Conservation (phyloP, 1,140 invertebrate genomes). For the Plectus sambesii region DNA sequence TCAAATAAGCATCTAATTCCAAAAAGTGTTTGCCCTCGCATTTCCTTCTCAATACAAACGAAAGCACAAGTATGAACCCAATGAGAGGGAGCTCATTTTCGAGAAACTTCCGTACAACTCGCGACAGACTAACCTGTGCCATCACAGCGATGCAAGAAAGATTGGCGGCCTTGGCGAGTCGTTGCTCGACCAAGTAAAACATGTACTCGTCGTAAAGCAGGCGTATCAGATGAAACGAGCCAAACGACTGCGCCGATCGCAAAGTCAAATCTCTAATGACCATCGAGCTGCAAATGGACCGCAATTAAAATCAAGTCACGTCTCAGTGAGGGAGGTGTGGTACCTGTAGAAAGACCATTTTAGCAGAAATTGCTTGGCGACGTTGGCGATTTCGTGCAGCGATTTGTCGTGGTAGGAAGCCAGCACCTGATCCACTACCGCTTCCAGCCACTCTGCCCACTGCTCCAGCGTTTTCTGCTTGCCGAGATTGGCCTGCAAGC, state of each 20-base stretch:
- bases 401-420: constrained; percentile 57
- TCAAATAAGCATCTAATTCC: no score
- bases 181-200: constrained; percentile 94
- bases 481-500: constrained; percentile 83
- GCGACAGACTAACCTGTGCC: no score
- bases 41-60: no score
- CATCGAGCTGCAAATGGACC: constrained; percentile 64
- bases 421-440: constrained; percentile 68
- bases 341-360: constrained; percentile 98
- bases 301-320: constrained; percentile 6
- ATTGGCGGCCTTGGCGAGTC: constrained; percentile 76
- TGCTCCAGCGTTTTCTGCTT: constrained; percentile 85
- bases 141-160: constrained; percentile 88
- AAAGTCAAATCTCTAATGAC: constrained; percentile 86
- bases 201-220: constrained; percentile 97
- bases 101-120: no score
- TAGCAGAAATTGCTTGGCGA: constrained; percentile 72
- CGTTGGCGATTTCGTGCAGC: constrained; percentile 45
- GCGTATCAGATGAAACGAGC: constrained; percentile 94
- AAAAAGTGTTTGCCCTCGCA: no score
- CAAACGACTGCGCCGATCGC: constrained; percentile 90
- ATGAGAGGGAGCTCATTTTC: no score
- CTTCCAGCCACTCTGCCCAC: constrained; percentile 92
- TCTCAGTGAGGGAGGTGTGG: neutral
- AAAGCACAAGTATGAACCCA: no score